Evolutionary conservation across 2,113 vertebrate genomes (phyloP).

Genomic region (Menura novaehollandiae): DNA sequence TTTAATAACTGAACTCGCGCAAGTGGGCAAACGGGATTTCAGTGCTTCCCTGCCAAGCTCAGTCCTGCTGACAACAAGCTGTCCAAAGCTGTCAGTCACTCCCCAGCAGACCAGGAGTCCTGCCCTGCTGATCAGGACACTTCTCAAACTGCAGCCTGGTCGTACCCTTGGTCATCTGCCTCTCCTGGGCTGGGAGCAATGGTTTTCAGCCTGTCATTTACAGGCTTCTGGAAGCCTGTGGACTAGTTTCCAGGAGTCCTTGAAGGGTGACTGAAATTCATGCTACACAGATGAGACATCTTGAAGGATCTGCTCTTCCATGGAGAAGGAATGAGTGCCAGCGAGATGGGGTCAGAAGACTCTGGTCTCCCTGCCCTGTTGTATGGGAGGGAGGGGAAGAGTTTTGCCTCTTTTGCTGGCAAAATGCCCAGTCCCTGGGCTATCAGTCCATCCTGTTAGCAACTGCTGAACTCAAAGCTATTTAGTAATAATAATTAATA

Average conservation of each 20-base stretch:
- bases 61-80: neutral
- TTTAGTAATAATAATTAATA: neutral
- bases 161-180: neutral
- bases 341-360: fast-evolving
- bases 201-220: neutral
- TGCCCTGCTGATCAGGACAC: neutral
- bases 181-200: neutral
- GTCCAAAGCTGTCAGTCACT: neutral
- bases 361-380: neutral
- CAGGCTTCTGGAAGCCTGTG: neutral
- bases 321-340: fast-evolving
- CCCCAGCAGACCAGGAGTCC: neutral
- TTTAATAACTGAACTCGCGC: neutral
- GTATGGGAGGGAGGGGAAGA: neutral
- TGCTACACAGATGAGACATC: neutral
- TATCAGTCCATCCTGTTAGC: neutral
- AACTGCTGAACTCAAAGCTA: neutral
- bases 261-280: neutral
- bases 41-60: neutral
- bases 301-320: neutral
- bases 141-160: neutral
- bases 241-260: neutral
- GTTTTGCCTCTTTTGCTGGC: neutral
- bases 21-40: neutral
- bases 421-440: neutral